These are phyloP conservation scores for Sussaba pulchella DNA, from an alignment of 2,888 invertebrate species.

Conservation along the genomic window DNA sequence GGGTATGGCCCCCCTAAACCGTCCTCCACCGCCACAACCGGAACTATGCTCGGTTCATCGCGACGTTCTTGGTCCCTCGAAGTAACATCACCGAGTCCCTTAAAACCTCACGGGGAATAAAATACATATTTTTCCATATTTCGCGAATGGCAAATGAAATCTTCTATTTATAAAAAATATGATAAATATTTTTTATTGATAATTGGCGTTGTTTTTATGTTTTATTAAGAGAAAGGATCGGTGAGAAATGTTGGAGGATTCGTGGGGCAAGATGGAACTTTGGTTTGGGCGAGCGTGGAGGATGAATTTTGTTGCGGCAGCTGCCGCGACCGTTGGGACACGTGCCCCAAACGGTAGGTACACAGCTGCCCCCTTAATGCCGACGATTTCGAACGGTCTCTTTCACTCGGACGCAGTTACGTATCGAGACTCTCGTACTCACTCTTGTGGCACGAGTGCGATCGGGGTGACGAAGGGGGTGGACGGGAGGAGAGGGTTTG, in stretches of 20 bases:
- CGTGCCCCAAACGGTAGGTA: conserved; percentile 78
- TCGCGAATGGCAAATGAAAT: no score
- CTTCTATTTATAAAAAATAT: no score
- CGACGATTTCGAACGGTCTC: conserved; percentile 36
- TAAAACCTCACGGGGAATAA: no score
- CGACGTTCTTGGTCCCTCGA: conserved; percentile 47
- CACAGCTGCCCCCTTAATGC: conserved; percentile 65
- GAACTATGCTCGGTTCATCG: conserved; percentile 28
- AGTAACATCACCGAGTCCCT: no score
- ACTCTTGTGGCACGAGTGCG: no score
- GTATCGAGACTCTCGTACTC: no score
- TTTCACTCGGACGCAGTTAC: no score
- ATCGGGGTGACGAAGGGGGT: no score
- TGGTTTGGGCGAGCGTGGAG: conserved; percentile 52
- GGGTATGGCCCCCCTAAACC: conserved; percentile 12
- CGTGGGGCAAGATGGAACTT: conserved; percentile 51
- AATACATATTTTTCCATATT: no score
- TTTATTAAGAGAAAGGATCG: not conserved
- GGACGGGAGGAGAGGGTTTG: not conserved
- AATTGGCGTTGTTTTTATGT: not conserved
- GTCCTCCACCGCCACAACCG: conserved; percentile 20
- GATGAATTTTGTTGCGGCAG: conserved; percentile 77
- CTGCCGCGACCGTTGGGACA: conserved; percentile 83
- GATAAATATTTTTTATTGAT: no score
- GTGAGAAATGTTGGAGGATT: no score